Evolutionary conservation across 1,140 invertebrate genomes (phyloP), one percentile per base, ranked within the genome.

Genomic region (Heliconius himera): DNA sequence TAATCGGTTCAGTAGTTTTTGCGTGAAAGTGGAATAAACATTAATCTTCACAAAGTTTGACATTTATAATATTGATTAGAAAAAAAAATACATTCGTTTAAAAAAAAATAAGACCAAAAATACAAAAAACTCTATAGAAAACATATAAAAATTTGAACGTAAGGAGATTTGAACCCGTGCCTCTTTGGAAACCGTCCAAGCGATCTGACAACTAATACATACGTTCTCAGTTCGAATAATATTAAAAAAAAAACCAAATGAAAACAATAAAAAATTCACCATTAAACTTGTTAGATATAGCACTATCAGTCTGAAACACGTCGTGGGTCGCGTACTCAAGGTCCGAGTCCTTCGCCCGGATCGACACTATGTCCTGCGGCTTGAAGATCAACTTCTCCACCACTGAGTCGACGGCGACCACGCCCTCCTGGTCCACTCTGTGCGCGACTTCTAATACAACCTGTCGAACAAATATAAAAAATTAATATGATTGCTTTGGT

Each of bases 301-400:
- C 97, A 82, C 96, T 96, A 90, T 99, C 98, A 49, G 98, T 99
- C 93, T 97, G 96, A 92, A 98, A 98, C 72, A 97, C 96, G 89
- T 97, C 97, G 93, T 96, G 97, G 38, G 97, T 97, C 76, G 98
- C 98, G 95, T 97, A 98, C 84, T 98, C 97, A 79, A 98, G 94
- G 95, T 99, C 98, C 60, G 98, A 97, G 95, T 98, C 97, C 89
- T 96, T 96, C 38, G 97, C 96, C 82, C 95, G 96, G 82, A 99
- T 96, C 83, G 95, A 97, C 70, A 98, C 96, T 84, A 99, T 96
- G 94, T 98, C 97, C 85, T 96, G 95, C 71, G 96, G 95, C 87
- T 97, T 97, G 93, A 99, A 98, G 89, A 99, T 98, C 85, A 98
- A 94, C 94, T 97, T 98, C 82, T 98, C 97, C 77, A 97, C 96